phyloP scores from a whole-genome alignment of 2,797 vertebrate species.

The Gallirallus australis region DNA sequence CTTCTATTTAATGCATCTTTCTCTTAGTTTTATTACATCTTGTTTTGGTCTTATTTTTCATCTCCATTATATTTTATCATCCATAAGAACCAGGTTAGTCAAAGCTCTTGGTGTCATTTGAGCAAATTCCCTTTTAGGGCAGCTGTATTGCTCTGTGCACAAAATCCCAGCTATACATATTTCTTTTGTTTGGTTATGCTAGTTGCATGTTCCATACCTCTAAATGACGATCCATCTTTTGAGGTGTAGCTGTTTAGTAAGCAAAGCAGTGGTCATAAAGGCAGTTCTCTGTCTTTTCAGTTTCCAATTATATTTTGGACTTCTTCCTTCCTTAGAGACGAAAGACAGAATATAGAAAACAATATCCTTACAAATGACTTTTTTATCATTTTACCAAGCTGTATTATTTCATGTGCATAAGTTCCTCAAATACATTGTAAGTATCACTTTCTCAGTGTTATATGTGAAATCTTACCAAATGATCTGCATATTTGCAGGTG shows the following conservation, averaged over 20 bases:
- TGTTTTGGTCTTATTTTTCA: background rate
- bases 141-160: background rate
- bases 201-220: background rate
- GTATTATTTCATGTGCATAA: background rate
- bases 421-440: background rate
- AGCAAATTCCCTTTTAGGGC: background rate
- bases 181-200: background rate
- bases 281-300: background rate
- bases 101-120: background rate
- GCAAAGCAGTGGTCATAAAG: background rate
- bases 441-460: background rate
- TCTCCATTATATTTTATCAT: background rate
- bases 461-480: background rate
- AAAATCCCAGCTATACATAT: background rate
- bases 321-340: background rate
- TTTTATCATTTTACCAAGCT: background rate
- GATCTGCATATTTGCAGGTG: background rate
- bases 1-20: background rate
- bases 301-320: background rate
- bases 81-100: background rate
- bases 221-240: background rate
- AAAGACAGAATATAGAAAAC: background rate
- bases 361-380: background rate
- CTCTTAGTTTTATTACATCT: background rate
- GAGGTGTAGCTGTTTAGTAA: background rate